Conservation (phyloP, 2,797 vertebrate species). For the Acropternis orthonyx region DNA sequence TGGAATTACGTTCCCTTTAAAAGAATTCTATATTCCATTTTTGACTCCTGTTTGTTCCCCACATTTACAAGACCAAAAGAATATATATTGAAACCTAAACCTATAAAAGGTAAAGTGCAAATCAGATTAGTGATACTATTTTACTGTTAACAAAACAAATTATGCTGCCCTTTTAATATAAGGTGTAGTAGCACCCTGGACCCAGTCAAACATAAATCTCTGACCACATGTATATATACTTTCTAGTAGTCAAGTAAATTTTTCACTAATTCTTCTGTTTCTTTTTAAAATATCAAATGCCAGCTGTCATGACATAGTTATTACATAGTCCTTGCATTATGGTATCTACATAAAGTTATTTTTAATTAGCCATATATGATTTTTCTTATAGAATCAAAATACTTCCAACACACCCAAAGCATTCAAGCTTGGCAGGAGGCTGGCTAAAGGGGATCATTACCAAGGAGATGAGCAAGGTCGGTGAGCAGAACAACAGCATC, state of each 20-base stretch:
- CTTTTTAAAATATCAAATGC: neutral
- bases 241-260: neutral
- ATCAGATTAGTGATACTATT: neutral
- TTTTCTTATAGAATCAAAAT: neutral
- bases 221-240: neutral
- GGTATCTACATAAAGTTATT: neutral
- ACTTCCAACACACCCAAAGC: neutral
- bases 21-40: neutral
- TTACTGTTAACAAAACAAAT: neutral
- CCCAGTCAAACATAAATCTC: neutral
- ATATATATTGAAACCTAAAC: neutral
- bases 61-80: neutral
- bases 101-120: neutral
- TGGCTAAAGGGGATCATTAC: neutral
- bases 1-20: neutral
- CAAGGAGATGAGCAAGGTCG: neutral
- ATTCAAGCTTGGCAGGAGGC: neutral
- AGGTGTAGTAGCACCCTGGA: neutral
- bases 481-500: neutral
- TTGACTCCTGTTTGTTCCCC: neutral
- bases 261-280: neutral
- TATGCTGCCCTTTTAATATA: neutral
- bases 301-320: neutral
- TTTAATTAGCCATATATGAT: neutral
- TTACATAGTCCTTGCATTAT: neutral